These are phyloP conservation scores for Halictus ligatus DNA, from an alignment of 2,888 invertebrate species.

Conservation along the genomic window DNA sequence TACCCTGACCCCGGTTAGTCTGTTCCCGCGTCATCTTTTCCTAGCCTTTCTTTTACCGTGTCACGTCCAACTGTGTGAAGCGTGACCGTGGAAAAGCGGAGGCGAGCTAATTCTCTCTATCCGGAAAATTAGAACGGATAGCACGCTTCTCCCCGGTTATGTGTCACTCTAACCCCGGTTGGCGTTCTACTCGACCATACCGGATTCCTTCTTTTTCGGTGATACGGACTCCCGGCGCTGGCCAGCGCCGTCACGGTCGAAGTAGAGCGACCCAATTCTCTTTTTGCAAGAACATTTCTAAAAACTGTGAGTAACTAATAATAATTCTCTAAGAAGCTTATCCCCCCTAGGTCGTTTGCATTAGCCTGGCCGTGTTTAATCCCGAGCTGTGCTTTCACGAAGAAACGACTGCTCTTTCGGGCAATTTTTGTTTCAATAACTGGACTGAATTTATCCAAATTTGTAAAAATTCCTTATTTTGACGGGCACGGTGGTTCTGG, in stretches of 20 bases:
- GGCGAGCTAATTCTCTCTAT: not conserved
- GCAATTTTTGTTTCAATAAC: too few species aligned
- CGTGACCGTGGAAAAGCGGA: not conserved
- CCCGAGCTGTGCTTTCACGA: too few species aligned
- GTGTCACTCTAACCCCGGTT: not conserved
- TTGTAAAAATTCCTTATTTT: not conserved
- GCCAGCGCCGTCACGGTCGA: not conserved
- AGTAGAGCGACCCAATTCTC: not conserved
- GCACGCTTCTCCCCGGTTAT: not conserved
- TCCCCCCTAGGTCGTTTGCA: not conserved
- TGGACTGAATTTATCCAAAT: too few species aligned
- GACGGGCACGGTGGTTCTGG: not conserved
- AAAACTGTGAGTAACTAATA: not conserved
- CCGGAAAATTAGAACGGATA: constrained; percentile 14
- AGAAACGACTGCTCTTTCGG: too few species aligned
- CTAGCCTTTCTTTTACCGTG: not conserved
- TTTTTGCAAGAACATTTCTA: not conserved
- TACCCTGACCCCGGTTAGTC: not conserved
- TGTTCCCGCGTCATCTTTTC: constrained; percentile 8
- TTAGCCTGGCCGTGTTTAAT: not conserved
- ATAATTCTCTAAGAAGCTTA: not conserved
- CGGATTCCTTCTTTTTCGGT: not conserved
- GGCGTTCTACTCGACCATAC: not conserved
- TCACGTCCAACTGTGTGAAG: not conserved
- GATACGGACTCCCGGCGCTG: not conserved